phyloP scores from a whole-genome alignment of 2,113 vertebrate species.

The Pollachius pollachius region DNA sequence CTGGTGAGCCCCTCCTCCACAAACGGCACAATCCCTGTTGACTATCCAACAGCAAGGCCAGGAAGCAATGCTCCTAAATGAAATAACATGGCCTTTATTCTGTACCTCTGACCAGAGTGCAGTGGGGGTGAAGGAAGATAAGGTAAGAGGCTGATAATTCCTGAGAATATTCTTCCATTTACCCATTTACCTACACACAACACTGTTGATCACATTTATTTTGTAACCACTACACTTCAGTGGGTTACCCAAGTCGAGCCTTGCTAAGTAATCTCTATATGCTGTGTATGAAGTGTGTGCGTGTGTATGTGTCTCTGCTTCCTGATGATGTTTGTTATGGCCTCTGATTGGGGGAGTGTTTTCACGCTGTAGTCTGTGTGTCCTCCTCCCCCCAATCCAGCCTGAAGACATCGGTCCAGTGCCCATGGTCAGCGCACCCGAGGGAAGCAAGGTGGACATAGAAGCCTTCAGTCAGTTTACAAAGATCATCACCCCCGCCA shows the following conservation, averaged over 20 bases:
- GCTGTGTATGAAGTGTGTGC: not conserved
- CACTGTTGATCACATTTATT: slow-evolving; percentile 21
- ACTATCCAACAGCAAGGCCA: slow-evolving; percentile 79
- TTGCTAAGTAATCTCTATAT: too few relatives aligned
- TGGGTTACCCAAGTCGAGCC: too few relatives aligned
- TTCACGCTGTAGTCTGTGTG: not conserved
- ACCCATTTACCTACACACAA: slow-evolving; percentile 10
- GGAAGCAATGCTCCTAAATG: slow-evolving; percentile 82
- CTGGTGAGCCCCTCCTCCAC: slow-evolving; percentile 79
- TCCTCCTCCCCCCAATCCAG: slow-evolving; percentile 64
- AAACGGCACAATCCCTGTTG: slow-evolving; percentile 80
- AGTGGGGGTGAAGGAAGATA: slow-evolving; percentile 75
- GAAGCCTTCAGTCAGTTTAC: slow-evolving; percentile 99
- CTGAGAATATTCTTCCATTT: slow-evolving; percentile 25
- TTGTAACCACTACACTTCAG: not conserved
- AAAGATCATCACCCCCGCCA: slow-evolving; percentile 99
- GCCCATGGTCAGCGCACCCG: slow-evolving; percentile 86
- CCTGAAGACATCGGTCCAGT: slow-evolving; percentile 96
- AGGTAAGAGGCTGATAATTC: slow-evolving; percentile 61
- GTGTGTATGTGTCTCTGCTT: not conserved
- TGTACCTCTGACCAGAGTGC: slow-evolving; percentile 83
- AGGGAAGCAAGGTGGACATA: slow-evolving; percentile 97
- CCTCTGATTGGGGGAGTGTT: not conserved
- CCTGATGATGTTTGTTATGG: slow-evolving; percentile 22
- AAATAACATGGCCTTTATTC: slow-evolving; percentile 82